Evolutionary conservation across 2,113 vertebrate species (phyloP).

Genomic region (Gavialis gangeticus): DNA sequence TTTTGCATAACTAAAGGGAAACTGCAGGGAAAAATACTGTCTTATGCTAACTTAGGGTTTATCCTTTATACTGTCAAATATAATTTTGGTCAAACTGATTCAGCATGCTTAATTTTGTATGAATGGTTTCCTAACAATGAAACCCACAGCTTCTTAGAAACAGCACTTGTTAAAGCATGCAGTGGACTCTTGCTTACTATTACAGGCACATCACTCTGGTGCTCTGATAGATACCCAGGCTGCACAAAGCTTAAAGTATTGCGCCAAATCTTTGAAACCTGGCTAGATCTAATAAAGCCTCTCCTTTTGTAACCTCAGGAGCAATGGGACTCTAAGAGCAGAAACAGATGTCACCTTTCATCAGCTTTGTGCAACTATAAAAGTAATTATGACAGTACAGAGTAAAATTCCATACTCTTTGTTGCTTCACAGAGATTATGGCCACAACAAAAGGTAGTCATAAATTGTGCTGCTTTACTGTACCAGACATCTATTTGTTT

Average conservation of each 20-base stretch:
- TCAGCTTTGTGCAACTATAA: too few species aligned
- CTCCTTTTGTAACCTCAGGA: not conserved
- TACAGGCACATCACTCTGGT: not conserved
- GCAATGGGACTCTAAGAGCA: not conserved
- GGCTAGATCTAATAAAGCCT: not conserved
- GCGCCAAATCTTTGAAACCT: not conserved
- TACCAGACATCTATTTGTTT: too few species aligned
- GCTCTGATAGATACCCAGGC: not conserved
- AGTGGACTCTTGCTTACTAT: not conserved
- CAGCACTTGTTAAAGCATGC: not conserved
- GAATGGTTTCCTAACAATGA: not conserved
- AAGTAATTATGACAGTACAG: too few species aligned
- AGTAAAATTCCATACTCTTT: too few species aligned
- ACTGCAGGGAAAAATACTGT: too few species aligned
- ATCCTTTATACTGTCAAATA: not conserved
- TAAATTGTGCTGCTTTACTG: too few species aligned
- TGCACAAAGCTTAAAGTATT: not conserved
- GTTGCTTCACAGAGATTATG: too few species aligned
- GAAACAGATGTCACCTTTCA: not conserved
- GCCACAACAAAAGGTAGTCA: too few species aligned
- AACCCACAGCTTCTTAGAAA: not conserved
- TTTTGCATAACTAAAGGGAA: too few species aligned
- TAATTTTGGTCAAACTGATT: accelerated
- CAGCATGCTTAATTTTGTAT: not conserved
- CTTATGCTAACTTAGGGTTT: not conserved